A percentile compares a stretch with the other conserved stretches of the same genome.
Evolutionary conservation across 2,888 invertebrate genomes (phyloP).

Genomic region (Leucophora obtusa): DNA sequence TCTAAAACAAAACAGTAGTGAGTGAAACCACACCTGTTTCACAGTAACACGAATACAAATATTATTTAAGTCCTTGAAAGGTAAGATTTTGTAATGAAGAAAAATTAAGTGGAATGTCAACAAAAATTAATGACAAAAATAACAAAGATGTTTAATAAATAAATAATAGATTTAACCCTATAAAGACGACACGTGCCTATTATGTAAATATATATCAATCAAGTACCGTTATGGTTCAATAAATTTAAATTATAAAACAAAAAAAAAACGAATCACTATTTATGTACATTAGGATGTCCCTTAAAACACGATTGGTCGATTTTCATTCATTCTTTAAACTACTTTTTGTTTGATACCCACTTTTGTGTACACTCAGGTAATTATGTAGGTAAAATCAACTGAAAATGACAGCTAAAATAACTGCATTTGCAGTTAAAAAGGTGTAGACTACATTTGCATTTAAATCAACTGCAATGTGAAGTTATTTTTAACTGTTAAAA

Average conservation of each 20-base stretch:
- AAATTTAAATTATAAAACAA: slow-evolving; percentile 26
- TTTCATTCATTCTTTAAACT: no score
- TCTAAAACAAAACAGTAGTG: no score
- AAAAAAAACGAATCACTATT: not conserved
- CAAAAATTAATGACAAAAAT: slow-evolving; percentile 8
- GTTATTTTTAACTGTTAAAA: no score
- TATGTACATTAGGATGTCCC: not conserved
- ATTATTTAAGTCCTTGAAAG: not conserved
- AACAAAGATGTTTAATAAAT: slow-evolving; percentile 41
- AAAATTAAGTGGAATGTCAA: slow-evolving; percentile 19
- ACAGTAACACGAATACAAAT: not conserved
- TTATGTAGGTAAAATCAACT: no score
- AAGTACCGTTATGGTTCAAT: slow-evolving; percentile 37
- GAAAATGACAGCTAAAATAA: no score
- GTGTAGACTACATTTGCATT: no score
- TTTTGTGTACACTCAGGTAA: no score
- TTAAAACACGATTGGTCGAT: no score
- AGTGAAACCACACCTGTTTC: no score
- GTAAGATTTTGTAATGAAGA: not conserved
- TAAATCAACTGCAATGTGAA: no score
- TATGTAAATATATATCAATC: slow-evolving; percentile 33
- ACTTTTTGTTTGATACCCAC: no score
- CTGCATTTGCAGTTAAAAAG: no score
- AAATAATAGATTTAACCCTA: slow-evolving; percentile 52
- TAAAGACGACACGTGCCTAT: slow-evolving; percentile 47